Evolutionary conservation across 2,113 vertebrate species (phyloP).

Genomic region (Dromiciops gliroides): DNA sequence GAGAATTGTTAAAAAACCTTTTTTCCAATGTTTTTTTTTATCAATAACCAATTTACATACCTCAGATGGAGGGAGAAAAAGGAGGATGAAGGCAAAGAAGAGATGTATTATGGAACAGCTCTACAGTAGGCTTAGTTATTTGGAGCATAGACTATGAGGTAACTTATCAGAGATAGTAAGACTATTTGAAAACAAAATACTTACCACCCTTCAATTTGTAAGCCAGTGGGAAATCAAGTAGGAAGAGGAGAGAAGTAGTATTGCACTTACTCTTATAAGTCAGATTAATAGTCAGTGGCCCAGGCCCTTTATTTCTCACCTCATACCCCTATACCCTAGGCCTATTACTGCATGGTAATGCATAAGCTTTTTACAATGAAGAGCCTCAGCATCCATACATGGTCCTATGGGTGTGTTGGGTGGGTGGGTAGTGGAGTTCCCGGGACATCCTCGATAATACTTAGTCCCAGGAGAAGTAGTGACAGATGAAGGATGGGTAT

Average conservation of each 20-base stretch:
- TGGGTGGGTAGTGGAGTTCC: too few relatives aligned
- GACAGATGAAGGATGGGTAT: too few relatives aligned
- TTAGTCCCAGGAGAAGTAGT: too few relatives aligned
- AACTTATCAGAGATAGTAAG: neutral
- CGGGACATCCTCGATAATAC: too few relatives aligned
- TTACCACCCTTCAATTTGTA: neutral
- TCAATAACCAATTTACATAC: neutral
- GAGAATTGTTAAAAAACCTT: neutral
- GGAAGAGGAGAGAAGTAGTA: neutral
- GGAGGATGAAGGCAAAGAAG: neutral
- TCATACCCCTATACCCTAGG: too few relatives aligned
- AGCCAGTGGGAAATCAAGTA: neutral
- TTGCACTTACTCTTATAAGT: neutral
- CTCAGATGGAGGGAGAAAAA: neutral
- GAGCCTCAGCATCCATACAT: too few relatives aligned
- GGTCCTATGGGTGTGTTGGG: too few relatives aligned
- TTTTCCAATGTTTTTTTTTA: neutral
- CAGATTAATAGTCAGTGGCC: neutral
- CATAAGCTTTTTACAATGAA: too few relatives aligned
- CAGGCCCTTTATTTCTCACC: too few relatives aligned
- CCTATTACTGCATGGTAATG: too few relatives aligned
- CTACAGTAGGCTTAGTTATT: neutral
- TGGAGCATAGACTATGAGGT: neutral
- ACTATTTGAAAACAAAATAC: neutral
- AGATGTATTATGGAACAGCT: neutral